Conservation (phyloP, 2,797 vertebrate species). For the Cirrhinus mrigala region DNA sequence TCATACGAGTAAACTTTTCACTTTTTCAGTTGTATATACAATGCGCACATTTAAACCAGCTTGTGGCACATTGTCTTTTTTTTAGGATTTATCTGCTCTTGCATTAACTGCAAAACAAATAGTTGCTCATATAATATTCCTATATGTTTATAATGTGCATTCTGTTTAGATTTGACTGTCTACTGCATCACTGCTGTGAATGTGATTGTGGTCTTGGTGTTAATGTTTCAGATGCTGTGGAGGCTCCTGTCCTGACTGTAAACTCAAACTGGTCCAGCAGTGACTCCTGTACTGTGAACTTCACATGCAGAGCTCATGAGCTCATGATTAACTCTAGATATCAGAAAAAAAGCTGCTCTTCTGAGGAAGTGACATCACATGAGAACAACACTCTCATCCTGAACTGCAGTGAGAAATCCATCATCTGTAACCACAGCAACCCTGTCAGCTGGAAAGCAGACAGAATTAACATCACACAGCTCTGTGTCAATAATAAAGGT, state of each 20-base stretch:
- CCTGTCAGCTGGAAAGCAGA: slow-evolving; percentile 47
- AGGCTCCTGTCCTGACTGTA: slow-evolving; percentile 10
- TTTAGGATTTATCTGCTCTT: no score
- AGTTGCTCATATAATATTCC: no score
- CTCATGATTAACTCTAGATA: no score
- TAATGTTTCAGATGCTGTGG: slow-evolving; percentile 36
- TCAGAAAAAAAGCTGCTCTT: slow-evolving; percentile 21
- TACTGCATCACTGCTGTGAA: no score
- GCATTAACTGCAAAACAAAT: no score
- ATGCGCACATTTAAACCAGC: no score
- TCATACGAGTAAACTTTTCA: no score
- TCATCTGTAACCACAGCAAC: slow-evolving; percentile 71
- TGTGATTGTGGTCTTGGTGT: not conserved
- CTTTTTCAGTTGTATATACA: no score
- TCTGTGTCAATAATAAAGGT: slow-evolving; percentile 12
- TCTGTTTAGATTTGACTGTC: no score
- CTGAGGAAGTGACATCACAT: not conserved
- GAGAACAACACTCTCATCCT: not conserved
- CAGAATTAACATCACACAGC: rapidly evolving
- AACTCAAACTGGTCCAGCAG: not conserved
- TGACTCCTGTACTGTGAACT: slow-evolving; percentile 34
- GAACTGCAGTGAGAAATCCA: not conserved
- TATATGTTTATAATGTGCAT: no score
- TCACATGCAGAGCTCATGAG: slow-evolving; percentile 25
- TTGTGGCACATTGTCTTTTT: no score